Percentiles rank a stretch among this genome's conserved stretches.
phyloP scores from a whole-genome alignment of 2,888 invertebrate species.

The Dasysyrphus albostriatus region DNA sequence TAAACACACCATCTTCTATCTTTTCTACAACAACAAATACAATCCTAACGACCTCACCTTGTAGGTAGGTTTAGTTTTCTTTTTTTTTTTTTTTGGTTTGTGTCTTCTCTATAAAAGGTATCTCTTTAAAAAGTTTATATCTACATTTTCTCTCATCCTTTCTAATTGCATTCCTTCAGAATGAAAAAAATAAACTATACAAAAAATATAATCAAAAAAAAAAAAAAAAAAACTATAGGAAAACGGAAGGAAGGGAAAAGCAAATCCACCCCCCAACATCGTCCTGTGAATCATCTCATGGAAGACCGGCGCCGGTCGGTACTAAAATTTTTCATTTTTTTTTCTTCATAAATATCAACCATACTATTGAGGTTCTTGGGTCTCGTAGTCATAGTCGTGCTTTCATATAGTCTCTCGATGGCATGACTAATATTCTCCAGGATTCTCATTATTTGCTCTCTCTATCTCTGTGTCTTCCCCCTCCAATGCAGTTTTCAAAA shows the following conservation, averaged over 20 bases:
- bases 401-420: conserved; percentile 46
- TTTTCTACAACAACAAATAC: conserved; percentile 5
- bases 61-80: conserved; percentile 8
- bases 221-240: neutral
- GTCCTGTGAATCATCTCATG: conserved; percentile 69
- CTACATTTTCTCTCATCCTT: conserved; percentile 36
- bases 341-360: conserved; percentile 10
- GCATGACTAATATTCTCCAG: conserved; percentile 70
- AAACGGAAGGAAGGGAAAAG: conserved; percentile 17
- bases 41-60: conserved; percentile 63
- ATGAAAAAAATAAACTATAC: conserved; percentile 10
- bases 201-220: conserved; percentile 18
- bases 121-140: conserved; percentile 55
- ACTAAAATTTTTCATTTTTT: conserved; percentile 42
- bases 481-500: conserved; percentile 69
- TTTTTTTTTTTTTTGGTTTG: neutral
- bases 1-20: conserved; percentile 48
- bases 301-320: conserved; percentile 75
- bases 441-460: conserved; percentile 42
- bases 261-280: conserved; percentile 50
- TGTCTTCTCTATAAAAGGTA: conserved; percentile 19
- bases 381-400: neutral
- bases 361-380: conserved; percentile 39
- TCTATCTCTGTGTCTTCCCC: conserved; percentile 20
- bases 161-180: conserved; percentile 65